Conservation (phyloP, 2,113 vertebrate species). For the Gnathonemus echidnorhynchus region DNA sequence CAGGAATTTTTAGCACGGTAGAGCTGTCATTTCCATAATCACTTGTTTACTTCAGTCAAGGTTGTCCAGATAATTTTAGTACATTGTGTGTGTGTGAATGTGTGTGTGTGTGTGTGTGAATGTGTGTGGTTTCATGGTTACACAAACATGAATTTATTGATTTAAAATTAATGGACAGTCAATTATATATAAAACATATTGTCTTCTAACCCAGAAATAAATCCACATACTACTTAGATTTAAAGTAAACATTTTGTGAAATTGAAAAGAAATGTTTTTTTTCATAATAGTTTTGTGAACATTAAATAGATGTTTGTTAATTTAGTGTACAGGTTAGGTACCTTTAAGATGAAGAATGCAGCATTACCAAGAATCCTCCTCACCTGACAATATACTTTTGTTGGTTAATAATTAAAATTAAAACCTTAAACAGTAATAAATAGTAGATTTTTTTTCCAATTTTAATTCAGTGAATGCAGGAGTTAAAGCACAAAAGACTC, state of each 20-base stretch:
- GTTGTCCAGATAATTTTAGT: not conserved
- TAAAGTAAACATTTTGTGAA: not conserved
- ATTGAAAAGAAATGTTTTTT: not conserved
- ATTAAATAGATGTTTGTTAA: not conserved
- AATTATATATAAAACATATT: not conserved
- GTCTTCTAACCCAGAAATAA: not conserved
- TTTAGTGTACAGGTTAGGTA: not conserved
- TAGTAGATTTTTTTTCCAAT: not conserved
- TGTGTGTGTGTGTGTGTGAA: not conserved
- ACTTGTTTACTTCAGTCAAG: not conserved
- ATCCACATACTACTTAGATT: not conserved
- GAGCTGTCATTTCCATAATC: not conserved
- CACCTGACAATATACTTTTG: not conserved
- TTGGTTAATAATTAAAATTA: not conserved
- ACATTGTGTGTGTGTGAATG: not conserved
- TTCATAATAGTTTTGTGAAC: not conserved
- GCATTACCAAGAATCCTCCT: not conserved
- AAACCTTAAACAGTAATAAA: not conserved
- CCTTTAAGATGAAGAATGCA: not conserved
- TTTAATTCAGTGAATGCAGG: not conserved
- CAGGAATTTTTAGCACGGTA: not conserved
- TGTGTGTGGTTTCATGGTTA: not conserved
- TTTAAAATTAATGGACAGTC: not conserved
- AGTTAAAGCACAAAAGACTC: not conserved
- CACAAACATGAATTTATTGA: not conserved